A percentile compares a stretch with the other conserved stretches of the same genome.
Conservation (phyloP, 2,113 vertebrate species). For the Menura novaehollandiae region DNA sequence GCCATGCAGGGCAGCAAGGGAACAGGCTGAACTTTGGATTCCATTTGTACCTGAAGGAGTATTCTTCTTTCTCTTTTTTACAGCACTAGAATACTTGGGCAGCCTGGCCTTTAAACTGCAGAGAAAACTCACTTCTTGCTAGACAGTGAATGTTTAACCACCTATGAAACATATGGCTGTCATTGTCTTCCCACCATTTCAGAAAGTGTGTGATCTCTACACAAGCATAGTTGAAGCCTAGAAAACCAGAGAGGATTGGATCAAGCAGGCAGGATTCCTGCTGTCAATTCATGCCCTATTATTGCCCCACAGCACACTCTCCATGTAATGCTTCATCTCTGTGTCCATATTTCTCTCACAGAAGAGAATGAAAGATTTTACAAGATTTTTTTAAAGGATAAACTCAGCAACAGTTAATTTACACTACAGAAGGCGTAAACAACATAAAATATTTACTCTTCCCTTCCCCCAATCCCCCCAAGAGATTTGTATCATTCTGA, state of each 20-base stretch:
- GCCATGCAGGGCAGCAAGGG: background rate
- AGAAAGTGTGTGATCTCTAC: background rate
- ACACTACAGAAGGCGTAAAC: background rate
- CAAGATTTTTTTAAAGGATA: background rate
- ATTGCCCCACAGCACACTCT: background rate
- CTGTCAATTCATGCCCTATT: background rate
- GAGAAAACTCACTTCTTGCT: background rate
- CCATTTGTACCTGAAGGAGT: background rate
- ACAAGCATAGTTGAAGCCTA: background rate
- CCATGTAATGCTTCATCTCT: background rate
- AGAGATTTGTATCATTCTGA: background rate
- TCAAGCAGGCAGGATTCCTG: background rate
- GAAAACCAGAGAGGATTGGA: background rate
- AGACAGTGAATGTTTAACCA: background rate
- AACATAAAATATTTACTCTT: background rate
- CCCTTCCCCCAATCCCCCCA: rapidly evolving
- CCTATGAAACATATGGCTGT: background rate
- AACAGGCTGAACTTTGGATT: background rate
- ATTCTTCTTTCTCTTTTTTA: background rate
- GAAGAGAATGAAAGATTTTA: background rate
- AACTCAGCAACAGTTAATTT: background rate
- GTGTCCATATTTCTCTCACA: background rate
- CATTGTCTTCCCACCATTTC: background rate
- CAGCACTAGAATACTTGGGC: background rate
- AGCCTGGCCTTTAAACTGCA: background rate